A percentile compares a stretch with the other conserved stretches of the same genome.
Conservation (phyloP, 2,797 vertebrate genomes). For the Craterocephalus amniculus region DNA sequence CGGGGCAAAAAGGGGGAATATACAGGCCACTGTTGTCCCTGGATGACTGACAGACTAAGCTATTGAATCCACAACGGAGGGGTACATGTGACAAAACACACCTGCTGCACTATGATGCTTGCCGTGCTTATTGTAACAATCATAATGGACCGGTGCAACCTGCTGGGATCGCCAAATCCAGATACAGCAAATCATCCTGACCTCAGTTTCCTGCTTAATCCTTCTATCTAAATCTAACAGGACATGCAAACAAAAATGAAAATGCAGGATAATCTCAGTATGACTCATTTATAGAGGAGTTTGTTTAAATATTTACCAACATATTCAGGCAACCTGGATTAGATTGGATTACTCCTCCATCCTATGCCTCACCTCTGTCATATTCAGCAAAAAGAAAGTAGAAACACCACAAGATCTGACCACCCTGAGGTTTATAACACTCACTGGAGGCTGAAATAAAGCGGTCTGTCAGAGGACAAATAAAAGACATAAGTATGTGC, state of each 20-base stretch:
- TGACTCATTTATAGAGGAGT: constrained; percentile 47
- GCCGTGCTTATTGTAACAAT: constrained; percentile 43
- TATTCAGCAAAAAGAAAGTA: constrained; percentile 20
- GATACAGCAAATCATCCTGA: constrained; percentile 62
- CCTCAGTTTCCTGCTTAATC: constrained; percentile 69
- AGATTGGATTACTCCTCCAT: constrained; percentile 39
- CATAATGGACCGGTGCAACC: constrained; percentile 36
- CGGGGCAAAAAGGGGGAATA: constrained; percentile 56
- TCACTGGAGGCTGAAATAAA: not conserved
- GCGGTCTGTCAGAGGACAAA: constrained; percentile 15
- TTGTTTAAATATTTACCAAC: constrained; percentile 49
- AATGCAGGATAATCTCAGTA: constrained; percentile 66
- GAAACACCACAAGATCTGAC: constrained; percentile 11
- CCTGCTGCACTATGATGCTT: constrained; percentile 44
- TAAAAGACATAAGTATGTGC: not conserved
- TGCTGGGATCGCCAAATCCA: constrained; percentile 52
- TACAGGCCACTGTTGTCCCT: constrained; percentile 42
- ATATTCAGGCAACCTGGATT: constrained; percentile 54
- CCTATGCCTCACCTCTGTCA: constrained; percentile 4
- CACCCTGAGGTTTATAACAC: constrained; percentile 11
- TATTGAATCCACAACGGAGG: constrained; percentile 51
- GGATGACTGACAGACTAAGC: constrained; percentile 53
- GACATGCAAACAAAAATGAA: constrained; percentile 72
- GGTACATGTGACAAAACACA: constrained; percentile 58
- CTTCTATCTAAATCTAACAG: constrained; percentile 63